Evolutionary conservation across 2,797 vertebrate species (phyloP).

Genomic region (Tadarida brasiliensis): DNA sequence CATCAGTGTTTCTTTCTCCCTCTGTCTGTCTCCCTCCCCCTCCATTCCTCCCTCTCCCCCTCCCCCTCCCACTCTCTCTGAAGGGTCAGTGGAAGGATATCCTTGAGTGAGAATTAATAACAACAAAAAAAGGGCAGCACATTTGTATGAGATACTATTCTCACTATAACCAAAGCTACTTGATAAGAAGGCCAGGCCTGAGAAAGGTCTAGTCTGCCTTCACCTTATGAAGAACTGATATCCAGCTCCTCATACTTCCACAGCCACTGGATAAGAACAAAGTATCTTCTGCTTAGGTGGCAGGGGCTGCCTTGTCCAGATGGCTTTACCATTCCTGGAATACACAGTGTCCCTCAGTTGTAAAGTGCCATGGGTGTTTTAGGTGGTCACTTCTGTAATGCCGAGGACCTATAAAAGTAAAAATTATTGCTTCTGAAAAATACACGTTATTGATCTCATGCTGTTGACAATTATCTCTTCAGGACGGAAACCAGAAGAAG

Average conservation of each 20-base stretch:
- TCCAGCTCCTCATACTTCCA: not conserved
- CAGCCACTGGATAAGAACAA: not conserved
- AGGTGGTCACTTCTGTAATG: not conserved
- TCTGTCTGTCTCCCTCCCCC: no score
- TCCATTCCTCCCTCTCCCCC: no score
- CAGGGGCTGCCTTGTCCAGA: no score
- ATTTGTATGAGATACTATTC: not conserved
- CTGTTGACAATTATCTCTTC: constrained; percentile 6
- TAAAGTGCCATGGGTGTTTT: not conserved
- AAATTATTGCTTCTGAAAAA: not conserved
- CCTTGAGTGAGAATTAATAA: no score
- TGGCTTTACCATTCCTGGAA: not conserved
- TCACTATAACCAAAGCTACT: not conserved
- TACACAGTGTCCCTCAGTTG: not conserved
- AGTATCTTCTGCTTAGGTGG: not conserved
- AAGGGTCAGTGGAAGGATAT: no score
- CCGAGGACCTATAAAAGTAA: not conserved
- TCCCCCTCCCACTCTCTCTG: no score
- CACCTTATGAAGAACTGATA: not conserved
- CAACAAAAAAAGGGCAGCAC: no score
- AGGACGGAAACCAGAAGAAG: constrained; percentile 93
- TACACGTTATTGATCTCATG: not conserved
- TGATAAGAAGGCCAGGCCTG: not conserved
- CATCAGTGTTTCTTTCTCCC: no score
- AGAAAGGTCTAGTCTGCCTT: not conserved